These are phyloP conservation scores for Drosophila mayri DNA, from an alignment of 1,140 invertebrate species.

Conservation along the genomic window DNA sequence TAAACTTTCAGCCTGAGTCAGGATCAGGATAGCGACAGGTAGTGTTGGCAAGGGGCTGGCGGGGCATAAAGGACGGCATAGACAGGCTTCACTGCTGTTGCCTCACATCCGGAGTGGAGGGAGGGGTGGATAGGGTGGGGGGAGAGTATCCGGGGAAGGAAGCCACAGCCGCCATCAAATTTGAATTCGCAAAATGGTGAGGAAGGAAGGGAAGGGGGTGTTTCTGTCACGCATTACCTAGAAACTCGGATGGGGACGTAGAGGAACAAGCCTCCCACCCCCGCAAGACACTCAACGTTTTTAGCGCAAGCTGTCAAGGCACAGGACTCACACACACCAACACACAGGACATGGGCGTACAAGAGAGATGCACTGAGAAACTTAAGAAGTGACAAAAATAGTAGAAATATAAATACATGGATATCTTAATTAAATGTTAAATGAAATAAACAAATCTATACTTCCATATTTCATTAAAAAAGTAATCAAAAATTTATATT, in stretches of 20 bases:
- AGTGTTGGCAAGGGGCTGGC: neutral
- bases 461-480: too few relatives aligned
- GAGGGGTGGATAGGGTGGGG: neutral
- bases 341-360: constrained; percentile 10
- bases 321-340: constrained; percentile 22
- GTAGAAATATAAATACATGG: neutral
- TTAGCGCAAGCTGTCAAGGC: constrained; percentile 72
- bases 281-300: constrained; percentile 69
- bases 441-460: neutral
- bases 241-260: constrained; percentile 27
- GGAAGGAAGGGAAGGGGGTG: constrained; percentile 10
- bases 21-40: constrained; percentile 22
- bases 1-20: constrained; percentile 66
- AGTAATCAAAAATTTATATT: neutral
- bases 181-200: constrained; percentile 64
- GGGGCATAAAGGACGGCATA: constrained; percentile 40
- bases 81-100: constrained; percentile 64
- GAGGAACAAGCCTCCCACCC: constrained; percentile 29
- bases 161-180: constrained; percentile 75
- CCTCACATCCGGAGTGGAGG: constrained; percentile 57
- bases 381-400: neutral
- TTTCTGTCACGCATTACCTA: constrained; percentile 76
- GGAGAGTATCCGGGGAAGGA: constrained; percentile 35
- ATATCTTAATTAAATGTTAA: neutral
- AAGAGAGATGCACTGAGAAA: neutral